These are phyloP conservation scores for Dermochelys coriacea DNA, from an alignment of 2,797 vertebrate genomes.

Conservation along the genomic window DNA sequence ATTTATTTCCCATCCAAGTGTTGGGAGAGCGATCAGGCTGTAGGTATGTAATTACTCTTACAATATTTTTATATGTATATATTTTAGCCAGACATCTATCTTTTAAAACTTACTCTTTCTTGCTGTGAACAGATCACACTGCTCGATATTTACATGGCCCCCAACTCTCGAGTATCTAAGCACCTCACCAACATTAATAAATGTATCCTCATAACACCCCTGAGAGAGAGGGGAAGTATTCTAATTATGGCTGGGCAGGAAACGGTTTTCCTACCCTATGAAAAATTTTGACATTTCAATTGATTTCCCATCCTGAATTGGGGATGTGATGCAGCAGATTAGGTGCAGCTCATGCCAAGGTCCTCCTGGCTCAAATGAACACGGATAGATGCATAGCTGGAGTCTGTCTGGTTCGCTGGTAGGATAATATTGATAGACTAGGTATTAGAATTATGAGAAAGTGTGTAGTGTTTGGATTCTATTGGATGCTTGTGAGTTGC, in stretches of 20 bases:
- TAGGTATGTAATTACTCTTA: neutral
- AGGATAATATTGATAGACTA: neutral
- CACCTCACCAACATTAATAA: neutral
- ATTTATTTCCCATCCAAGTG: neutral
- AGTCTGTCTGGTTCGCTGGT: neutral
- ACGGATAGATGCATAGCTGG: neutral
- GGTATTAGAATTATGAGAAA: neutral
- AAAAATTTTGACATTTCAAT: neutral
- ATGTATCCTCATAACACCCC: neutral
- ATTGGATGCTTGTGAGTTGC: neutral
- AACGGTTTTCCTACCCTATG: neutral
- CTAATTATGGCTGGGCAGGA: neutral
- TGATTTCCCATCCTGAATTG: neutral
- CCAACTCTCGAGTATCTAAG: neutral
- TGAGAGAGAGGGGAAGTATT: neutral
- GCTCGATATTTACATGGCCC: neutral
- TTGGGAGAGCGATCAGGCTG: neutral
- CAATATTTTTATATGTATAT: neutral
- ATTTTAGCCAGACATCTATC: neutral
- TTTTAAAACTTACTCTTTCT: neutral
- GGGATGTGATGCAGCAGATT: neutral
- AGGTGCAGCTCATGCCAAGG: neutral
- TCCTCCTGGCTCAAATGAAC: neutral
- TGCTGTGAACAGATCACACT: neutral
- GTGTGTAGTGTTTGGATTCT: neutral